These are phyloP conservation scores for Palythoa grandis DNA, from an alignment of 92 coral and sea anemone species.

Conservation along the genomic window DNA sequence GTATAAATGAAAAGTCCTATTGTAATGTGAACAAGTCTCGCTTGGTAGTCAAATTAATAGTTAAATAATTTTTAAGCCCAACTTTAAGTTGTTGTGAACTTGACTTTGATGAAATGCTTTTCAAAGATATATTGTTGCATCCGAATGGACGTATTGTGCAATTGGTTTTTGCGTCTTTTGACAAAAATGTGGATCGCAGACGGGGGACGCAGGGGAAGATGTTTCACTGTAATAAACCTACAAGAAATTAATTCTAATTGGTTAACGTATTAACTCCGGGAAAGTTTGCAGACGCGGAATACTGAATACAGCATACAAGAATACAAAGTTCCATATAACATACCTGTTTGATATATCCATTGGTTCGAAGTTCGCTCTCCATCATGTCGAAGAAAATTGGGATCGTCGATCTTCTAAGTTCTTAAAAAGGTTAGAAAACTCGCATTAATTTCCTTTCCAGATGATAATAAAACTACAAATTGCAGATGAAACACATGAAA, in stretches of 20 bases:
- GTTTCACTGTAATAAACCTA: no score
- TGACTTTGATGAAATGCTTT: no score
- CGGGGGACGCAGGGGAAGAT: no score
- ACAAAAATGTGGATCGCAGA: no score
- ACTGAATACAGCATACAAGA: not conserved
- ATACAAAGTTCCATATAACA: constrained; percentile 41
- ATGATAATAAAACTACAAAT: not conserved
- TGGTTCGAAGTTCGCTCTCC: constrained; percentile 74
- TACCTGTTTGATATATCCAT: constrained; percentile 83
- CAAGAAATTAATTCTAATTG: not conserved
- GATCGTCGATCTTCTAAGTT: constrained; percentile 86
- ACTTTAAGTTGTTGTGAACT: no score
- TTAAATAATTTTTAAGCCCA: no score
- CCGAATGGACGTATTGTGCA: no score
- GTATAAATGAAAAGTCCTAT: no score
- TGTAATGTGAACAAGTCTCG: no score
- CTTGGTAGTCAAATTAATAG: no score
- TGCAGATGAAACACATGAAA: not conserved
- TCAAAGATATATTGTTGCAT: no score
- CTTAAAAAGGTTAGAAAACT: constrained; percentile 41
- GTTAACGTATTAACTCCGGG: not conserved
- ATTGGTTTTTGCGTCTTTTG: no score
- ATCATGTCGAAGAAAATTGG: constrained; percentile 98
- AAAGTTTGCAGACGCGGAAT: not conserved
- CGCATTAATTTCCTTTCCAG: not conserved